Evolutionary conservation across 2,113 vertebrate genomes (phyloP).

Genomic region (Mionectes macconnelli): DNA sequence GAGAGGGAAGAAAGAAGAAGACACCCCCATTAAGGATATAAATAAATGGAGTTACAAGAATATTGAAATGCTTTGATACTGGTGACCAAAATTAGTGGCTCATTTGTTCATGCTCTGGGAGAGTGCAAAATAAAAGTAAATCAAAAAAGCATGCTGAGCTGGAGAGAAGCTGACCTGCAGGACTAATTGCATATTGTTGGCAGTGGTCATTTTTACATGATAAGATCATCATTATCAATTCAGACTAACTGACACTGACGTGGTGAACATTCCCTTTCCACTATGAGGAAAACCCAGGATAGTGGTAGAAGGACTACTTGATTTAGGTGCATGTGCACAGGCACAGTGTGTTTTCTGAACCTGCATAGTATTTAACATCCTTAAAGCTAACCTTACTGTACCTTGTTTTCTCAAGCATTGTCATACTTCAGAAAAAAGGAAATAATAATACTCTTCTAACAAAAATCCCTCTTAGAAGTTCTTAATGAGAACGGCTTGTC

Average conservation of each 20-base stretch:
- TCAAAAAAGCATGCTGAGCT: neutral
- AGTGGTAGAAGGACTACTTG: neutral
- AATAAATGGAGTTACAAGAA: neutral
- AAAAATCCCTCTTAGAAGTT: neutral
- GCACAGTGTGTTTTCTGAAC: neutral
- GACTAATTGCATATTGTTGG: neutral
- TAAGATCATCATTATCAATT: neutral
- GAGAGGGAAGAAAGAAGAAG: neutral
- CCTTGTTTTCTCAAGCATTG: neutral
- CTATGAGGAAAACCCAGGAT: neutral
- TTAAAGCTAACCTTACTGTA: neutral
- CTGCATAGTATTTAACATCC: neutral
- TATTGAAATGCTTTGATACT: neutral
- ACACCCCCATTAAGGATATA: neutral
- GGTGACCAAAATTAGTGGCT: neutral
- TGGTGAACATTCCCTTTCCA: neutral
- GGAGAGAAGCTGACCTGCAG: neutral
- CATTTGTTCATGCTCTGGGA: neutral
- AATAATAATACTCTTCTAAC: neutral
- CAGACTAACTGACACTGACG: neutral
- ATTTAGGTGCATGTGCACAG: neutral
- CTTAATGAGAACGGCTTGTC: neutral
- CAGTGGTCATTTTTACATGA: neutral
- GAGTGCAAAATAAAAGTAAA: neutral
- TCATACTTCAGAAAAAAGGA: neutral